Percentiles rank a stretch among this genome's conserved stretches.
phyloP scores from a whole-genome alignment of 2,797 vertebrate genomes.

The Cossypha polioptera region DNA sequence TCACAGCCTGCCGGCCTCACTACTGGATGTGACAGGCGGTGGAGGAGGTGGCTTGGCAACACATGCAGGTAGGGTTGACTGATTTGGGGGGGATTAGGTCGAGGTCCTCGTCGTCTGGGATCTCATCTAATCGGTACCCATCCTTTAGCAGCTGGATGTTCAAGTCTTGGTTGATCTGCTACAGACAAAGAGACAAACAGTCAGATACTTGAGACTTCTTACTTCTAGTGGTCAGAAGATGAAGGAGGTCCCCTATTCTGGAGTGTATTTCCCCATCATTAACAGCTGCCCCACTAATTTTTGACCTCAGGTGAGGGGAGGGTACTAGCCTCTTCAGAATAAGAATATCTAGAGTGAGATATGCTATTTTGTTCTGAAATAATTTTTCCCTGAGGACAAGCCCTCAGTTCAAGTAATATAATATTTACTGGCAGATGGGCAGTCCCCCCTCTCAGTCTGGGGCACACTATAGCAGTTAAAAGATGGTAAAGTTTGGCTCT shows the following conservation, averaged over 20 bases:
- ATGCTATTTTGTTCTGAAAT: background rate
- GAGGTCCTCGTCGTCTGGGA: constrained; percentile 96
- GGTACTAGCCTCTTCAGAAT: background rate
- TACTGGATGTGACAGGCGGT: constrained; percentile 98
- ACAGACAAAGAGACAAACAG: constrained; percentile 69
- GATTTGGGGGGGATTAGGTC: constrained; percentile 98
- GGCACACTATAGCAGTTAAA: background rate
- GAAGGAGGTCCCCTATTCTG: background rate
- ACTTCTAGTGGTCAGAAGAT: background rate
- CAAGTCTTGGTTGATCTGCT: constrained; percentile 99
- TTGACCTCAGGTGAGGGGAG: background rate
- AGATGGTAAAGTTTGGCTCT: background rate
- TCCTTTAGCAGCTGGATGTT: constrained; percentile 99
- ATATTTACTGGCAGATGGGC: background rate
- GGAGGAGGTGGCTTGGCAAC: constrained; percentile 96
- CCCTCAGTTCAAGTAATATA: background rate
- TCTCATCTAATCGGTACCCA: constrained; percentile 96
- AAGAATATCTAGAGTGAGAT: background rate
- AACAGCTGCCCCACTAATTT: background rate
- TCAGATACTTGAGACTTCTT: constrained; percentile 25
- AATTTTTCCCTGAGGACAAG: background rate
- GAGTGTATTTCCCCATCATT: background rate
- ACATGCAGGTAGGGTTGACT: constrained; percentile 97
- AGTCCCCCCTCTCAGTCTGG: background rate
- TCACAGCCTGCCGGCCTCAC: constrained; percentile 62